These are phyloP conservation scores for Sitta europaea DNA, from an alignment of 2,113 vertebrate species.

Conservation along the genomic window DNA sequence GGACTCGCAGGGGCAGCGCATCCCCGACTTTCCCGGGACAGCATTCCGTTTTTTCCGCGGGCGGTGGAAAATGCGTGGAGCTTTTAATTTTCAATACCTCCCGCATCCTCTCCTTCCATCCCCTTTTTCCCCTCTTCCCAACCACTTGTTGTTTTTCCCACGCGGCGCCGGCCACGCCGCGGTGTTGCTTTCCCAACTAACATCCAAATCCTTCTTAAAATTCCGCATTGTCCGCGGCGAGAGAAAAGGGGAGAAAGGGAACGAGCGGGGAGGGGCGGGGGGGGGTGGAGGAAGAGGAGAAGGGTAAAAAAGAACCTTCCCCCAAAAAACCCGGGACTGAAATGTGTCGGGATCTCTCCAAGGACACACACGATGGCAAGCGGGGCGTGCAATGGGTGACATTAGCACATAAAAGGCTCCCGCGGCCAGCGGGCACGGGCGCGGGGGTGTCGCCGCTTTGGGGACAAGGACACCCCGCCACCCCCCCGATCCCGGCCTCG, in stretches of 20 bases:
- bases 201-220: conserved; percentile 72
- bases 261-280: background rate
- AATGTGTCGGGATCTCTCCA: conserved; percentile 55
- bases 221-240: conserved; percentile 68
- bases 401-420: conserved; percentile 92
- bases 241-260: conserved; percentile 22
- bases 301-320: background rate
- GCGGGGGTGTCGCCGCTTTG: conserved; percentile 71
- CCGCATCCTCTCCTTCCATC: background rate
- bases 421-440: conserved; percentile 77
- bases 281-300: too few relatives aligned
- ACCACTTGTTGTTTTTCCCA: conserved; percentile 61
- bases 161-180: background rate
- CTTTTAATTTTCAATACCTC: background rate
- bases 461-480: background rate
- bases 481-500: background rate
- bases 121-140: background rate
- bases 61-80: background rate
- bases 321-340: conserved; percentile 32
- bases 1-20: background rate
- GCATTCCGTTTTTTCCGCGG: background rate
- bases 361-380: conserved; percentile 82
- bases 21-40: background rate
- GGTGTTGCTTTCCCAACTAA: background rate
- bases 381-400: conserved; percentile 83